Conservation (phyloP, 2,888 invertebrate genomes). For the Dendrolimus pini region DNA sequence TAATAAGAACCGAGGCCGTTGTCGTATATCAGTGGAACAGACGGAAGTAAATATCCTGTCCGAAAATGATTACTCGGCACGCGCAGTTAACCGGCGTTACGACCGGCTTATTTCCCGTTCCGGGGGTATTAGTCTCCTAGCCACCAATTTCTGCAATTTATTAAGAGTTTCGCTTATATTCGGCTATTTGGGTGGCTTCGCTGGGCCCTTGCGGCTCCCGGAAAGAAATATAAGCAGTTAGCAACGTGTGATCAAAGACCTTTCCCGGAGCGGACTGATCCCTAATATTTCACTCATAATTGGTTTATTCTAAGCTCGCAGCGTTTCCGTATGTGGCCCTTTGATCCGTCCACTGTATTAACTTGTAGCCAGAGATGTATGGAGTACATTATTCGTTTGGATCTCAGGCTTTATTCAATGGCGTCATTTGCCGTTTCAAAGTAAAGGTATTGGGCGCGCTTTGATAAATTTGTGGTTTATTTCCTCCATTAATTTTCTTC, state of each 20-base stretch:
- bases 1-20: slow-evolving; percentile 44
- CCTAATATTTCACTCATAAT: slow-evolving; percentile 77
- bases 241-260: slow-evolving; percentile 66
- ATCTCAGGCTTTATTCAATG: slow-evolving; percentile 58
- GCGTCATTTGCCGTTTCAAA: slow-evolving; percentile 47
- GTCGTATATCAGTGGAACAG: slow-evolving; percentile 53
- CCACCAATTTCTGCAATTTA: slow-evolving; percentile 73
- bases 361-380: slow-evolving; percentile 66
- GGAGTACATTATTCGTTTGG: slow-evolving; percentile 59
- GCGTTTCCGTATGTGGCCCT: slow-evolving; percentile 67
- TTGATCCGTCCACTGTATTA: slow-evolving; percentile 74
- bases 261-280: slow-evolving; percentile 58
- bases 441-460: slow-evolving; percentile 25
- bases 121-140: slow-evolving; percentile 65
- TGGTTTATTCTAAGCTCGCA: slow-evolving; percentile 75
- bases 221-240: slow-evolving; percentile 63
- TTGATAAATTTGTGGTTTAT: slow-evolving; percentile 26
- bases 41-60: slow-evolving; percentile 70
- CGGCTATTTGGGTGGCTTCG: slow-evolving; percentile 56
- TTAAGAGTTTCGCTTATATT: slow-evolving; percentile 64
- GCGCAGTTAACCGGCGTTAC: slow-evolving; percentile 65
- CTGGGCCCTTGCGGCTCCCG: slow-evolving; percentile 32
- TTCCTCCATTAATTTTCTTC: slow-evolving; percentile 10
- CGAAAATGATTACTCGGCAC: slow-evolving; percentile 70
- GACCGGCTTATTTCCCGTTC: slow-evolving; percentile 70